Conservation (phyloP, 23 tunicate genomes). For the Halocynthia aurantium region DNA sequence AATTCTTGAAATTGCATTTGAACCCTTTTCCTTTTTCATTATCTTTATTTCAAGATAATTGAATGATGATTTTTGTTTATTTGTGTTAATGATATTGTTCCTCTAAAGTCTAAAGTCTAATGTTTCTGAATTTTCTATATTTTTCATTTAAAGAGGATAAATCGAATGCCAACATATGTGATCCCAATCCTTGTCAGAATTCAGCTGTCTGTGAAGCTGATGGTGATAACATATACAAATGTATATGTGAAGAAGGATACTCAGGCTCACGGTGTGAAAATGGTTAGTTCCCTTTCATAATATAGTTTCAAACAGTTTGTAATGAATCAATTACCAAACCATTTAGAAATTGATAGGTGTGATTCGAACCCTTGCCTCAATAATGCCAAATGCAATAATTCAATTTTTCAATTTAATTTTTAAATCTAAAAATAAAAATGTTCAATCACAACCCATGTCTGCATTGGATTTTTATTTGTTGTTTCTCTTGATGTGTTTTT, state of each 20-base stretch:
- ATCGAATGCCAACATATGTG: slow-evolving; percentile 3
- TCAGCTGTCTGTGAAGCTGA: slow-evolving; percentile 23
- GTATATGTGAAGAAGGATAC: slow-evolving; percentile 33
- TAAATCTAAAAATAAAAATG: too few species aligned
- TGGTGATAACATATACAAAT: slow-evolving; percentile 6
- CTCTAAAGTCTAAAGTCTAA: too few species aligned
- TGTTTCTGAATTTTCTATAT: too few species aligned
- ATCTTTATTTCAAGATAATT: too few species aligned
- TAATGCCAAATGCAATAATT: slow-evolving; percentile 56
- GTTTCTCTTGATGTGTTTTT: neutral
- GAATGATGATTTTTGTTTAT: too few species aligned
- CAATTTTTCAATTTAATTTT: neutral
- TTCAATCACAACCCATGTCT: too few species aligned
- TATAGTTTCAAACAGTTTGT: neutral
- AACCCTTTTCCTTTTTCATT: too few species aligned
- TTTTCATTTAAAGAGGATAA: too few species aligned
- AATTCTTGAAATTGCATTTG: too few species aligned
- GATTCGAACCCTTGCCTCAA: slow-evolving; percentile 66
- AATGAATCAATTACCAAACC: neutral
- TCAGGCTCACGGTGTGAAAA: slow-evolving; percentile 26
- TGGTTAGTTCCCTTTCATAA: neutral
- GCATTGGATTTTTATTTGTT: neutral
- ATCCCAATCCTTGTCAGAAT: slow-evolving; percentile 38
- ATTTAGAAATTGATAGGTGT: slow-evolving; percentile 21
- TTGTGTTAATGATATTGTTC: too few species aligned